Conservation (phyloP, 1,140 invertebrate genomes). For the Tenebrio molitor region DNA sequence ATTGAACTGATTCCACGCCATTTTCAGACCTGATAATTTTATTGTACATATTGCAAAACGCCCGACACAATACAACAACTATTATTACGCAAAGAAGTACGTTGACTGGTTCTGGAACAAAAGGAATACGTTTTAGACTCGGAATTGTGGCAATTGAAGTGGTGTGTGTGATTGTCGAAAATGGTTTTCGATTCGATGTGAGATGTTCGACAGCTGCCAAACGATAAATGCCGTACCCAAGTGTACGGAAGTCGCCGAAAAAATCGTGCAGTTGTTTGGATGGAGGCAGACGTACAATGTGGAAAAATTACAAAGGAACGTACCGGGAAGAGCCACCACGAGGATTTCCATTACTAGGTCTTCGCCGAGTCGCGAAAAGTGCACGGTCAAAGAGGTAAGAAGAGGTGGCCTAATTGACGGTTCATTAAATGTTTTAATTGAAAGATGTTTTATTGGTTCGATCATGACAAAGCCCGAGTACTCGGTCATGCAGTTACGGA, state of each 20-base stretch:
- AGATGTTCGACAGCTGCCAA: constrained; percentile 66
- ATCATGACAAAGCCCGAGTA: no score
- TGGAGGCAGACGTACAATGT: constrained; percentile 84
- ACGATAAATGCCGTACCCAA: constrained; percentile 65
- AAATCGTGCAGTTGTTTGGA: constrained; percentile 78
- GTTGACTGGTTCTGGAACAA: background rate
- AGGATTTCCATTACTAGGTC: constrained; percentile 64
- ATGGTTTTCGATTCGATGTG: constrained; percentile 47
- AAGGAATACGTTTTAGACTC: no score
- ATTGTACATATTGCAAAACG: no score
- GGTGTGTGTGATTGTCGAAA: background rate
- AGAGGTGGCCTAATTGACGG: background rate
- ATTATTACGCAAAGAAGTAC: constrained; percentile 3
- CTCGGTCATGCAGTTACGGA: background rate
- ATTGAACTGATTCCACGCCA: background rate
- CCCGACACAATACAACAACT: no score
- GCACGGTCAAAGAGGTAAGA: constrained; percentile 40
- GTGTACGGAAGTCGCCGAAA: constrained; percentile 77
- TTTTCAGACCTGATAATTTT: no score
- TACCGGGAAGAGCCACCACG: constrained; percentile 69
- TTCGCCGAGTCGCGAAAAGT: constrained; percentile 48
- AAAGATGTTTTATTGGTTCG: background rate
- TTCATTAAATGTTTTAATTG: background rate
- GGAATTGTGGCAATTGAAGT: background rate
- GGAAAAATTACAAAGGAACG: constrained; percentile 77